Conservation (phyloP, 2,888 invertebrate genomes). For the Aphodius sticticus region DNA sequence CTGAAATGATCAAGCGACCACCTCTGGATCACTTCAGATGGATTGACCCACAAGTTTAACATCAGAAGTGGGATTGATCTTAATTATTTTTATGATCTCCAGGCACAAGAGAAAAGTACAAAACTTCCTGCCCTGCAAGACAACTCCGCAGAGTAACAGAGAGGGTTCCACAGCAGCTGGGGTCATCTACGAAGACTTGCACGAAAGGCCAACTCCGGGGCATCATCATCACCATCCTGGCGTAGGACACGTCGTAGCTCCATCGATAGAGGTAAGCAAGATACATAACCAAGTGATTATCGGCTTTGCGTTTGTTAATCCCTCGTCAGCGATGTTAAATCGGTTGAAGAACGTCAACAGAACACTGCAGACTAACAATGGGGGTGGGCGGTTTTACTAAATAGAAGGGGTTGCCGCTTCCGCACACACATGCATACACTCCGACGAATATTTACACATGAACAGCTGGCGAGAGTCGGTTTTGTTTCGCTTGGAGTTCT, state of each 20-base stretch:
- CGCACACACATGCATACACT: neutral
- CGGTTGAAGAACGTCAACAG: neutral
- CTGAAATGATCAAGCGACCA: too few species aligned
- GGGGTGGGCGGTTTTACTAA: neutral
- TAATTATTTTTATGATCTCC: conserved; percentile 58
- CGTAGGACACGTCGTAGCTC: conserved; percentile 58
- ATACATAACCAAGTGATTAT: neutral
- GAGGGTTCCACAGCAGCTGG: conserved; percentile 64
- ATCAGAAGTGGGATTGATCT: neutral
- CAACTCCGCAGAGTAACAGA: conserved; percentile 68
- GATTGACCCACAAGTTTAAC: too few species aligned
- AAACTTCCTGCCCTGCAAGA: conserved; percentile 84
- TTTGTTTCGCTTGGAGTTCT: conserved; percentile 18
- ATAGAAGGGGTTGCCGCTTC: neutral
- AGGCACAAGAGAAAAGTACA: conserved; percentile 89
- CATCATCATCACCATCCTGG: conserved; percentile 51
- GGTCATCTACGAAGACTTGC: conserved; percentile 82
- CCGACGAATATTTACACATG: conserved; percentile 38
- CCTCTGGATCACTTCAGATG: too few species aligned
- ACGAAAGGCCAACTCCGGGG: conserved; percentile 65
- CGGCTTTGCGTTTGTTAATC: neutral
- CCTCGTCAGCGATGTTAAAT: neutral
- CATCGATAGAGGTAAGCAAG: conserved; percentile 61
- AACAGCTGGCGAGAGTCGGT: conserved; percentile 40
- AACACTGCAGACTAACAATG: neutral